Base-by-base conservation (phyloP, 2,113 vertebrate species). In the Psilopsiagon aurifrons region DNA sequence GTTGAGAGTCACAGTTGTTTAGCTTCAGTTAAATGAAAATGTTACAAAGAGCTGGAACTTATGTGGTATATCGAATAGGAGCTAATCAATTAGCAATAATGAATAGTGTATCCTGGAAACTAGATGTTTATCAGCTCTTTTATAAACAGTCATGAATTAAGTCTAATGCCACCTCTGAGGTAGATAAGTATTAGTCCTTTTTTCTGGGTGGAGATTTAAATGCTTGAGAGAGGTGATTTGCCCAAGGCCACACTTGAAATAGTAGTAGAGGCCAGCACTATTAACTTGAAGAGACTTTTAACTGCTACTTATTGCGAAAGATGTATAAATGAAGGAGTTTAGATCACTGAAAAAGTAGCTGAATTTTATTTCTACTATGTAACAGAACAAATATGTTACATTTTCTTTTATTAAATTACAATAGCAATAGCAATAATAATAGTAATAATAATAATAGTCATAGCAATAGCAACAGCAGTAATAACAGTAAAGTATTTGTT, bases 1-100 rank as follows among this genome's bases (percentile, higher is more conserved):
- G 27, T 59, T 62, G 41, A 80, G 52, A 96, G 55, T 74, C 86
- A 80, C 31, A 96, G 90, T 51, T 88, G 69, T 92, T 96, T 80
- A 90, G 41, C 83, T 95, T 31, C 77, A 83, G 86, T 84, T 95
- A 94, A 95, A 93, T 69, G 73, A 89, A 90, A 97, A 92, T 92
- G 67, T 86, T 79, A 88, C 69, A 66, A 66, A 83, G 88, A 94
- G 55, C 82, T 94, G 95, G 93, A 96, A 91, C 75, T 81, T 83
- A 62, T 66, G 75, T 17, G 64, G 51, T 49, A 28, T 84, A 80
- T 91, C 0, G 0, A 82, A 84, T 66, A 66, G 44, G 51, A 93
- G 57, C 27, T 96, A 93, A 96, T 96, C 80, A 54, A 52, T 95
- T 93, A 88, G 28, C 52, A 78, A 87, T 85, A 89, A 91, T 77